phyloP scores from a whole-genome alignment of 2,113 vertebrate genomes.

The Petrocephalus microphthalmus region DNA sequence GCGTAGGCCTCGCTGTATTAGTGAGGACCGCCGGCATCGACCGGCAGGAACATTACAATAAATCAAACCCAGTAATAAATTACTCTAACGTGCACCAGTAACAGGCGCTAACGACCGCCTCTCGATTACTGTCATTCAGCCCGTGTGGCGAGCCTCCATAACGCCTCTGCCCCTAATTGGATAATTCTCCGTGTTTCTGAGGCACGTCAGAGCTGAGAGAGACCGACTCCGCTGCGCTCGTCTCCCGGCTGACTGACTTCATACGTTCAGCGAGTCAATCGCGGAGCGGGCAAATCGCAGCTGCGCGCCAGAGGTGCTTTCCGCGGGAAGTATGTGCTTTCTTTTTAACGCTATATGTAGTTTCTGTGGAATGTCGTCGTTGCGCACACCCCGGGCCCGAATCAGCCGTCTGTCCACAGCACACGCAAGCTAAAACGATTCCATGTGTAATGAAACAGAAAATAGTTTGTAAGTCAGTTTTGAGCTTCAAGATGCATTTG shows the following conservation, averaged over 20 bases:
- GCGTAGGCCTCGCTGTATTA: constrained; percentile 46
- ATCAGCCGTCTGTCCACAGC: background rate
- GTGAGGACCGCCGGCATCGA: constrained; percentile 53
- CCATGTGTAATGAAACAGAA: background rate
- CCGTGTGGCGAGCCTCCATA: constrained; percentile 22
- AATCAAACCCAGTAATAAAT: constrained; percentile 48
- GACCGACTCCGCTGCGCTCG: background rate
- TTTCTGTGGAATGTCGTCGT: background rate
- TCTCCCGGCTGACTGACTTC: background rate
- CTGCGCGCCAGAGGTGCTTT: background rate
- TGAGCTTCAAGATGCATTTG: background rate
- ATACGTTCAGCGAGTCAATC: background rate
- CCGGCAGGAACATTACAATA: constrained; percentile 45
- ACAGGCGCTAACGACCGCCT: constrained; percentile 40
- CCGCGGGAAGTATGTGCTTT: background rate
- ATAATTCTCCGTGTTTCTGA: constrained; percentile 9
- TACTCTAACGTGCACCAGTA: constrained; percentile 37
- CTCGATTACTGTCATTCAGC: constrained; percentile 37
- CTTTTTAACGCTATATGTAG: background rate
- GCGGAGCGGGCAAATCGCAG: background rate
- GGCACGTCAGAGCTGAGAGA: constrained; percentile 10
- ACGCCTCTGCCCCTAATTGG: constrained; percentile 25
- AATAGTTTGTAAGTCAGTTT: background rate
- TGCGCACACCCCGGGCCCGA: background rate
- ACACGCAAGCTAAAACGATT: background rate